phyloP scores from a whole-genome alignment of 2,797 vertebrate genomes.

The Takifugu rubripes region DNA sequence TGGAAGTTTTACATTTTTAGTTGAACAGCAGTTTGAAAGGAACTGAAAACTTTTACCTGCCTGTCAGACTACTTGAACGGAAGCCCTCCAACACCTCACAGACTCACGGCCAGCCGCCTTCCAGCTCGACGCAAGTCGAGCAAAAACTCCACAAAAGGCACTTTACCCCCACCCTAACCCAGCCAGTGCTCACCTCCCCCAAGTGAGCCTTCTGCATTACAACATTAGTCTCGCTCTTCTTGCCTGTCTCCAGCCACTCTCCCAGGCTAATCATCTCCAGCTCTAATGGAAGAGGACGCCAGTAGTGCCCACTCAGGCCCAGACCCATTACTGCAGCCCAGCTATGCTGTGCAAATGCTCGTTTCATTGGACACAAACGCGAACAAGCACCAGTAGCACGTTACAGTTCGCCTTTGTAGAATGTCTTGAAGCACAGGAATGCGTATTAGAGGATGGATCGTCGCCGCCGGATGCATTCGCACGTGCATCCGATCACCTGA shows the following conservation, averaged over 20 bases:
- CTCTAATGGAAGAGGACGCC: conserved; percentile 54
- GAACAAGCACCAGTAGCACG: neutral
- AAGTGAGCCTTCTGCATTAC: conserved; percentile 29
- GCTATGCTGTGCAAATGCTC: neutral
- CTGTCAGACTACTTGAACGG: neutral
- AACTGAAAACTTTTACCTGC: neutral
- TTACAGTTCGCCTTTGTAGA: too few species aligned
- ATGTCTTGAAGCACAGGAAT: too few species aligned
- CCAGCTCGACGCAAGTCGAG: too few species aligned
- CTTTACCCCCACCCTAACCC: conserved; percentile 17
- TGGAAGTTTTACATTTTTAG: too few species aligned
- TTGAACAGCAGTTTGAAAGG: too few species aligned
- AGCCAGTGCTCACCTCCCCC: conserved; percentile 1
- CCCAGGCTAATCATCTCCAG: conserved; percentile 54
- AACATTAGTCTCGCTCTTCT: conserved; percentile 55
- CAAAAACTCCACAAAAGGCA: conserved; percentile 16
- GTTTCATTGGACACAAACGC: neutral
- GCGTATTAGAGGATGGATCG: neutral
- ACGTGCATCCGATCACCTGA: conserved; percentile 29
- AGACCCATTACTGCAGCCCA: conserved; percentile 45
- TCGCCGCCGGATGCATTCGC: conserved; percentile 4
- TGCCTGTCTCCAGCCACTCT: conserved; percentile 45
- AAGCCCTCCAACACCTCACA: conserved; percentile 6
- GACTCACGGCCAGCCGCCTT: neutral
- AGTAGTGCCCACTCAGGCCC: conserved; percentile 45